A percentile compares a stretch with the other conserved stretches of the same genome.
These are phyloP conservation scores for Pomatostomus ruficeps DNA, from an alignment of 2,113 vertebrate species.

Conservation along the genomic window DNA sequence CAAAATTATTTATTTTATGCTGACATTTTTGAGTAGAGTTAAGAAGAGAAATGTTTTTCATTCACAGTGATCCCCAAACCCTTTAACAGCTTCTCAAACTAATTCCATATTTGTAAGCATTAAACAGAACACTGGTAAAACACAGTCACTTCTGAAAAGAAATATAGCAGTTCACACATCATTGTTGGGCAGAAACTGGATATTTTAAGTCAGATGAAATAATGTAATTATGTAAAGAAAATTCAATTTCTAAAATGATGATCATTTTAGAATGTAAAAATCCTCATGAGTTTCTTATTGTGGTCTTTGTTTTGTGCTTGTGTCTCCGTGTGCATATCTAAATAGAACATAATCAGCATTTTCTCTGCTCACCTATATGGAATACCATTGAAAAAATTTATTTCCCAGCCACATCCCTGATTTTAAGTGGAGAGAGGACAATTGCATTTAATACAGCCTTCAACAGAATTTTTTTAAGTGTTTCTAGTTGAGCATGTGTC, in stretches of 20 bases:
- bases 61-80: not conserved
- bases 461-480: not conserved
- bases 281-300: accelerated
- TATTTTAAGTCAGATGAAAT: not conserved
- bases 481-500: not conserved
- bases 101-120: not conserved
- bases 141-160: not conserved
- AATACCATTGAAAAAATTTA: not conserved
- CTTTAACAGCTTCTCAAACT: not conserved
- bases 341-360: not conserved
- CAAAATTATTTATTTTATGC: not conserved
- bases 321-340: not conserved
- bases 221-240: not conserved
- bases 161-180: not conserved
- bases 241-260: not conserved
- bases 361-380: not conserved
- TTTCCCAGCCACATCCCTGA: not conserved
- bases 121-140: not conserved
- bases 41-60: not conserved
- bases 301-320: not conserved
- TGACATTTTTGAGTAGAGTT: not conserved
- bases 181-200: not conserved
- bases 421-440: not conserved
- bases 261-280: not conserved
- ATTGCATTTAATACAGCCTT: not conserved